Evolutionary conservation across 2,888 invertebrate species (phyloP).

Genomic region (Zygogramma bicolorata): DNA sequence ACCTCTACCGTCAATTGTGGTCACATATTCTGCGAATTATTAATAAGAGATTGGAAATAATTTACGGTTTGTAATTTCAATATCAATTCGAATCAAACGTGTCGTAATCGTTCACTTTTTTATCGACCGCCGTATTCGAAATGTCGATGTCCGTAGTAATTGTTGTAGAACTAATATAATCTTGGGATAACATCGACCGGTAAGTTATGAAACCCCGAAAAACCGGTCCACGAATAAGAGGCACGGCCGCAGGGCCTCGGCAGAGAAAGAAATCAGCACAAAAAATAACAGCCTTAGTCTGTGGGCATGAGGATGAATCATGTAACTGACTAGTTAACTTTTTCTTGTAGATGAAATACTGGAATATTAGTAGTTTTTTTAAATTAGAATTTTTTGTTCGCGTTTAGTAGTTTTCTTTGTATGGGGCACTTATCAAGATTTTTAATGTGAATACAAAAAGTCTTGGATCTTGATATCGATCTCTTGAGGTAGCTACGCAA

Average conservation of each 20-base stretch:
- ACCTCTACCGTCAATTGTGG: too few species aligned
- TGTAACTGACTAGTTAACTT: not conserved
- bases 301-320: not conserved
- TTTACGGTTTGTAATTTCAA: too few species aligned
- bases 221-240: conserved; percentile 32
- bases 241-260: conserved; percentile 21
- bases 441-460: too few species aligned
- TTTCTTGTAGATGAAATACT: too few species aligned
- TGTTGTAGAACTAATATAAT: conserved; percentile 24
- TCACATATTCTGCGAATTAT: too few species aligned
- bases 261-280: conserved; percentile 50
- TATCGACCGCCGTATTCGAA: conserved; percentile 7
- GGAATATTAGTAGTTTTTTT: not conserved
- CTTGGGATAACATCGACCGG: conserved; percentile 7
- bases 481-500: too few species aligned
- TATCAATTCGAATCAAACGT: not conserved
- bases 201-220: conserved; percentile 28
- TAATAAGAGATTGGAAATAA: too few species aligned
- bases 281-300: conserved; percentile 45
- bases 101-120: conserved; percentile 1
- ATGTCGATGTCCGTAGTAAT: conserved; percentile 18
- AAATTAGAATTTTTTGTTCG: too few species aligned
- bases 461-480: too few species aligned
- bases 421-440: too few species aligned
- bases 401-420: too few species aligned